These are phyloP conservation scores for Patagioenas fasciata DNA, from an alignment of 2,113 vertebrate genomes.

Conservation along the genomic window DNA sequence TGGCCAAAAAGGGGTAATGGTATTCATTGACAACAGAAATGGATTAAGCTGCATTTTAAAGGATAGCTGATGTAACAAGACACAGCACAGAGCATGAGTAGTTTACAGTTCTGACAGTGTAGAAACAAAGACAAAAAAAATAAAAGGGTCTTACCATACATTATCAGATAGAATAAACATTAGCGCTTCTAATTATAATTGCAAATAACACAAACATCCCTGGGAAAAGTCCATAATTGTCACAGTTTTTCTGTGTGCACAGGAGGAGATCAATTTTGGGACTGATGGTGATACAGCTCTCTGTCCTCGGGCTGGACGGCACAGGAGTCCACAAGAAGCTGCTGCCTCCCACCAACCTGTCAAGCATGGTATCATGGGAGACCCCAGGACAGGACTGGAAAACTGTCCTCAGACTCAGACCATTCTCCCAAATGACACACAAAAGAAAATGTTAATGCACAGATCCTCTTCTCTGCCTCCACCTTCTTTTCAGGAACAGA, in stretches of 20 bases:
- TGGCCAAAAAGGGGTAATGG: neutral
- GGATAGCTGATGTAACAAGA: neutral
- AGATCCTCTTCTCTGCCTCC: neutral
- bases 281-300: neutral
- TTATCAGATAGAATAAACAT: neutral
- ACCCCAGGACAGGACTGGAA: neutral
- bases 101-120: neutral
- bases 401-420: neutral
- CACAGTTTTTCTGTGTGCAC: neutral
- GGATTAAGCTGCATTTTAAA: neutral
- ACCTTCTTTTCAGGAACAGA: neutral
- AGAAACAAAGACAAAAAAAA: neutral
- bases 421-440: neutral
- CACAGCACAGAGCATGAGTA: neutral
- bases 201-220: neutral
- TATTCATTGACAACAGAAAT: neutral
- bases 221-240: neutral
- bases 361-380: neutral
- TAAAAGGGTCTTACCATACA: neutral
- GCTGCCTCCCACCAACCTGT: neutral
- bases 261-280: neutral
- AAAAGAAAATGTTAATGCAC: neutral
- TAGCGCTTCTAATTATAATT: conserved; percentile 1
- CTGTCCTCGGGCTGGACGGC: neutral
- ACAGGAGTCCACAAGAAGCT: neutral